Base-by-base conservation (phyloP, 2,888 invertebrate genomes). In the Ormyrus labotus region DNA sequence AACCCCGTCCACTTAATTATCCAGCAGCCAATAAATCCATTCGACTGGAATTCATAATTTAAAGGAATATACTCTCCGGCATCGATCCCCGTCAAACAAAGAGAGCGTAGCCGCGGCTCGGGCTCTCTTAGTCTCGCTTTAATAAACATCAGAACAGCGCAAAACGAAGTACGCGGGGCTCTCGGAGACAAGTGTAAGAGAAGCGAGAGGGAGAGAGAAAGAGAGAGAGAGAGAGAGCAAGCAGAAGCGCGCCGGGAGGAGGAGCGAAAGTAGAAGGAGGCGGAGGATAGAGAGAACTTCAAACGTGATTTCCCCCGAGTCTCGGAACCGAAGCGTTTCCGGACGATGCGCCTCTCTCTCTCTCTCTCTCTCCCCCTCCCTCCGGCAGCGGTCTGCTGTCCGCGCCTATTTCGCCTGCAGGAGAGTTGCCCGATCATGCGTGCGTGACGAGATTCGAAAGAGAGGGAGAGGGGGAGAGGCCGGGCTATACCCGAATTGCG, bases 301-400 rank as follows among this genome's bases (percentile, higher is more conserved):
- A 89, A 89, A 89, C 88, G 89, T 90, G 89, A 90, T 90, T 90
- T 90, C 90, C 90, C 90, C 71, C 84, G 90, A 89, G 90, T 88
- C 89, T 86, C 51, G 57, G 71, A 87, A 87, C 88, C 88, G 86
- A 89, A 88, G 88, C 87, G 88, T 89, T 90, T 89, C 89, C 88
- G 87, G 88, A 19, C 87, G 87, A 88, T 88, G 87, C 85, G 85
- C 87, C 86, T 78, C 65, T 53, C 57, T 64, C 7, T 8, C 65
- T 9, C 60, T 34, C 34, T 48, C 60, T 84, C 60, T 84, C 70
- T 11, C 47, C 34, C 70, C 70, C 48, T 64, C 47, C 55, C 19
- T 19, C 53, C 81, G 58, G 13, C 10, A 13, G 13, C 72, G 84
- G 83, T 84, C 83, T 85, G 85, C 83, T 80, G 82, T 72, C 70